These are phyloP conservation scores for Manduca sexta DNA, from an alignment of 1,140 invertebrate genomes.

Conservation along the genomic window DNA sequence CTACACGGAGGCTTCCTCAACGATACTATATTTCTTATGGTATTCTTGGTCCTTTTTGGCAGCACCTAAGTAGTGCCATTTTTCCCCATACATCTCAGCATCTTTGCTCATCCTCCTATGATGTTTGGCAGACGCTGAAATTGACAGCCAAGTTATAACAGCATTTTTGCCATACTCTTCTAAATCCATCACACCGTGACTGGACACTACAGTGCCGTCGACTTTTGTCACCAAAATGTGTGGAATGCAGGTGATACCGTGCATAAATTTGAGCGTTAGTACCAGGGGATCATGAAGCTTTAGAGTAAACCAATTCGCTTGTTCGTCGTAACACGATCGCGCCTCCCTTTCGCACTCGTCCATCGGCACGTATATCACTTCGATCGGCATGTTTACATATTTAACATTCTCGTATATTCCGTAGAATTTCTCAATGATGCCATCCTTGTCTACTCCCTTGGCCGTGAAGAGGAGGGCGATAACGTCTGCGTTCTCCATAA, in stretches of 20 bases:
- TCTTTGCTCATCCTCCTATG: conserved; percentile 40
- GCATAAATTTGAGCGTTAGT: conserved; percentile 39
- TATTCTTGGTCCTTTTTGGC: background rate
- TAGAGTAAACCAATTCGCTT: conserved; percentile 62
- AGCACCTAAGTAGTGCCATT: conserved; percentile 35
- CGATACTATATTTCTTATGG: background rate
- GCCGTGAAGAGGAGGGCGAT: conserved; percentile 44
- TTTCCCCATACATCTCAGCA: conserved; percentile 32
- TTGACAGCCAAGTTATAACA: conserved; percentile 45
- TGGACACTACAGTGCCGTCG: conserved; percentile 38
- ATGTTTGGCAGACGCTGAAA: conserved; percentile 13
- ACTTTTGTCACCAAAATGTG: conserved; percentile 36
- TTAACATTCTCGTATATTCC: conserved; percentile 53
- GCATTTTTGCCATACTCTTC: conserved; percentile 52
- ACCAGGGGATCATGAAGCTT: conserved; percentile 42
- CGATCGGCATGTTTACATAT: conserved; percentile 45
- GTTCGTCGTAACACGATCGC: conserved; percentile 28
- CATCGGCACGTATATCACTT: conserved; percentile 57
- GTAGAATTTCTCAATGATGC: conserved; percentile 45
- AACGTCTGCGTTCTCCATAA: conserved; percentile 40
- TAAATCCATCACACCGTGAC: conserved; percentile 42
- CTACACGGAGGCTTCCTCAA: background rate
- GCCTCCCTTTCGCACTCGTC: conserved; percentile 42
- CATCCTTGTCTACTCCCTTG: conserved; percentile 40
- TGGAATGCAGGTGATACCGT: conserved; percentile 43